A percentile compares a stretch with the other conserved stretches of the same genome.
Evolutionary conservation across 2,113 vertebrate genomes (phyloP).

Genomic region (Leptobrachium leishanense): DNA sequence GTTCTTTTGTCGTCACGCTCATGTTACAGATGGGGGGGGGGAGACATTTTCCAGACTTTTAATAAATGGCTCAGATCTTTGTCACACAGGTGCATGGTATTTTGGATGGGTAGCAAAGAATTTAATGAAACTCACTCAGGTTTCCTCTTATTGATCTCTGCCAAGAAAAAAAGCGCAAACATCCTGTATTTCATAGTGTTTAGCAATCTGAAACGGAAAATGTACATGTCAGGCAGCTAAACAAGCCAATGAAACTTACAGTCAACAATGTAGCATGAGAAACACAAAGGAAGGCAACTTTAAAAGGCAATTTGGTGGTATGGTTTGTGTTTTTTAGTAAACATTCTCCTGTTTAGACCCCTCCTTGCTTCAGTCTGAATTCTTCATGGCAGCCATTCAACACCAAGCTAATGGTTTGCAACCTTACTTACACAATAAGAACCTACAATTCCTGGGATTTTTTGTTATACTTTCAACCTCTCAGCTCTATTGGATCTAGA

Average conservation of each 20-base stretch:
- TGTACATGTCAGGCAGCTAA: slow-evolving; percentile 15
- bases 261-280: slow-evolving; percentile 32
- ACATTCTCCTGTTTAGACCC: no score
- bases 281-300: not conserved
- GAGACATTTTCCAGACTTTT: slow-evolving; percentile 18
- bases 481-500: no score
- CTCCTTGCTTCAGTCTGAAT: no score
- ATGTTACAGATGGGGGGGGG: no score
- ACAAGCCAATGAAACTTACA: slow-evolving; percentile 23
- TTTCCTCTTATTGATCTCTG: slow-evolving; percentile 31
- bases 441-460: no score
- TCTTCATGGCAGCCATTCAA: no score
- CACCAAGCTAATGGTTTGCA: no score
- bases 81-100: slow-evolving; percentile 33
- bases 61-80: slow-evolving; percentile 30
- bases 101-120: slow-evolving; percentile 23
- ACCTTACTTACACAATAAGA: no score
- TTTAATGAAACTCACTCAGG: slow-evolving; percentile 33
- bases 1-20: no score
- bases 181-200: slow-evolving; percentile 34
- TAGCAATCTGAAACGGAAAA: slow-evolving; percentile 26
- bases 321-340: no score
- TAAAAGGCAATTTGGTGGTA: no score
- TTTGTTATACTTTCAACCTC: no score
- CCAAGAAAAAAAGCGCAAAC: slow-evolving; percentile 42